Evolutionary conservation across 2,888 invertebrate genomes (phyloP), one percentile per base, ranked within the genome.

Genomic region (Balanococcus diminutus): DNA sequence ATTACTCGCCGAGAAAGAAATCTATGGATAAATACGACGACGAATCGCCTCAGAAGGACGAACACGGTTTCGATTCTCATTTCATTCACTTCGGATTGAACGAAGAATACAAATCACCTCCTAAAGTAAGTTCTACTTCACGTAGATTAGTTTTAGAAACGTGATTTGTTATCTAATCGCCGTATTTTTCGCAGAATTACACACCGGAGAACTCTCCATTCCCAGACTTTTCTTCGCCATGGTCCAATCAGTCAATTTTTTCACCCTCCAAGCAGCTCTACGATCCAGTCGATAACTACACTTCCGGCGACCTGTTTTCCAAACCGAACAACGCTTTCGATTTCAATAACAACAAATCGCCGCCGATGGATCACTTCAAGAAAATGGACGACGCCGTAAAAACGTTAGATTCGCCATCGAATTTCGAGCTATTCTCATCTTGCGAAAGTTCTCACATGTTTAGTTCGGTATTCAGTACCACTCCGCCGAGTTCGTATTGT

Each of bases 61-160:
- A 19, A 36, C 6, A 79, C 6, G 75, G n/a, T 79, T 79, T 79
- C 75, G 75, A 79, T 19, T n/a, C 31, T 8, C 11, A 3, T 32
- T 32, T 79, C 16, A 79, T 36, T 9, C 36, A 1, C 36, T 16
- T 28, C 4, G 67, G 28, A 67, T 28, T 16, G 5, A 67, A 79
- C 36, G 75, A 79, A 36, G 75, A 79, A 0, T 36, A 36, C 36
- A 79, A 72, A 31, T 72, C 75, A 5, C 19, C 67, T 22, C 22
- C 67, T 14, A 82, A 46, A 82, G 81, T 82, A 46, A 28, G 81
- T 32, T n/a, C n/a, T n/a, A n/a, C n/a, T n/a, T n/a, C n/a, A n/a
- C n/a, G n/a, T n/a, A n/a, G n/a, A n/a, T n/a, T n/a, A n/a, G n/a
- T n/a, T n/a, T n/a, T n/a, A n/a, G n/a, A n/a, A n/a, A n/a, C 1